Conservation (phyloP, 2,113 vertebrate genomes). For the Acinonyx jubatus region DNA sequence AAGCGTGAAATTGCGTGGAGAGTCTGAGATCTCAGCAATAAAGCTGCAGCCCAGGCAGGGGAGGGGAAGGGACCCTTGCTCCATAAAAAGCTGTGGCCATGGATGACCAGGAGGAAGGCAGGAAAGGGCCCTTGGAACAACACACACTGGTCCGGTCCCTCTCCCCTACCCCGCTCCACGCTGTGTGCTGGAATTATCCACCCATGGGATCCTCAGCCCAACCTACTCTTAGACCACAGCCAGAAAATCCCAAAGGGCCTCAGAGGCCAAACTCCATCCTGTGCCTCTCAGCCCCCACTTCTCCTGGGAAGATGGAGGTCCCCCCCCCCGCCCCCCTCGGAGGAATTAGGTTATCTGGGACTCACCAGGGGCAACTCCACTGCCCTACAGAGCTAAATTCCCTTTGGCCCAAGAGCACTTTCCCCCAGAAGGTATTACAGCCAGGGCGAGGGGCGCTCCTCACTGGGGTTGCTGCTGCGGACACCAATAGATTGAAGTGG, state of each 20-base stretch:
- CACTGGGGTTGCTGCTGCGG: conserved; percentile 46
- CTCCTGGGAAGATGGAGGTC: background rate
- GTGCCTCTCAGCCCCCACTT: background rate
- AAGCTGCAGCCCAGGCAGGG: conserved; percentile 48
- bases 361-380: background rate
- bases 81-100: conserved; percentile 67
- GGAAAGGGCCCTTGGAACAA: conserved; percentile 4
- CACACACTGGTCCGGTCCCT: background rate
- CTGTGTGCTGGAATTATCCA: background rate
- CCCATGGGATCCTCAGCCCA: background rate
- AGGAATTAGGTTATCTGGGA: background rate
- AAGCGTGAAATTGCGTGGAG: conserved; percentile 82
- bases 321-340: background rate
- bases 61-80: conserved; percentile 21
- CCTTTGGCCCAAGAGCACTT: background rate
- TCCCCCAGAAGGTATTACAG: background rate
- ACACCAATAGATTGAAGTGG: conserved; percentile 44
- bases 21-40: conserved; percentile 69
- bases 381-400: background rate
- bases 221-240: background rate
- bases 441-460: conserved; percentile 37
- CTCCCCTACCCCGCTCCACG: background rate
- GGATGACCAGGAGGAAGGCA: conserved; percentile 34
- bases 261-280: background rate
- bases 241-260: background rate